Percentiles rank a stretch among this genome's conserved stretches.
phyloP scores from a whole-genome alignment of 2,888 invertebrate genomes.

The Philhelius pedissequus region DNA sequence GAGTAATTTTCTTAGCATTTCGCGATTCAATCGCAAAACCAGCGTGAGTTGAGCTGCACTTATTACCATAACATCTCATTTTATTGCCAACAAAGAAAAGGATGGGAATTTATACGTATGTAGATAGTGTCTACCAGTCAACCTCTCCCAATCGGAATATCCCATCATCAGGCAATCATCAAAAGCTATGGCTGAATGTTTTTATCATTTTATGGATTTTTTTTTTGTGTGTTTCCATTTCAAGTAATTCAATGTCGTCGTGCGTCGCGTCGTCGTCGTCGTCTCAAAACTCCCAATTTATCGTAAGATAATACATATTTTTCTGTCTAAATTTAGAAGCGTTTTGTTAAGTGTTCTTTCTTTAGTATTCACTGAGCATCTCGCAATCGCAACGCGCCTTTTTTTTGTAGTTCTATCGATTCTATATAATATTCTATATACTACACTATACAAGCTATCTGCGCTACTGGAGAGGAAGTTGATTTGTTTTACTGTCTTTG shows the following conservation, averaged over 20 bases:
- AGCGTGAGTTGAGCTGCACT: slow-evolving; percentile 12
- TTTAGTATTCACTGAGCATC: slow-evolving; percentile 66
- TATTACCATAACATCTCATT: slow-evolving; percentile 57
- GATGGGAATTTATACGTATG: neutral
- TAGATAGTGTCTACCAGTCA: neutral
- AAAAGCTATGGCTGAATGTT: slow-evolving; percentile 16
- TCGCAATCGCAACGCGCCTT: slow-evolving; percentile 20
- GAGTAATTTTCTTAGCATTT: neutral
- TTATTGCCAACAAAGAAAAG: slow-evolving; percentile 40
- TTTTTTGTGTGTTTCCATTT: slow-evolving; percentile 30
- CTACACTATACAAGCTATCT: neutral
- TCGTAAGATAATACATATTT: slow-evolving; percentile 50
- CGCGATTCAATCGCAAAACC: neutral
- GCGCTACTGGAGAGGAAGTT: slow-evolving; percentile 62
- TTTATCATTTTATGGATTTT: slow-evolving; percentile 25
- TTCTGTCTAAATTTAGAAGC: slow-evolving; percentile 64
- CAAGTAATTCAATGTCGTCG: slow-evolving; percentile 35
- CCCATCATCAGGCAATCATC: slow-evolving; percentile 1
- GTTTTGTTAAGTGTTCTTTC: slow-evolving; percentile 59
- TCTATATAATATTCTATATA: no score
- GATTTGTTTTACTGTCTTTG: slow-evolving; percentile 57
- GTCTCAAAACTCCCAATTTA: slow-evolving; percentile 35
- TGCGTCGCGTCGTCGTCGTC: slow-evolving; percentile 28
- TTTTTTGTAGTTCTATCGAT: slow-evolving; percentile 20
- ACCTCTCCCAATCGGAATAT: slow-evolving; percentile 14